A percentile compares a stretch with the other conserved stretches of the same genome.
Conservation (phyloP, 2,113 vertebrate species). For the Semicossyphus pulcher region DNA sequence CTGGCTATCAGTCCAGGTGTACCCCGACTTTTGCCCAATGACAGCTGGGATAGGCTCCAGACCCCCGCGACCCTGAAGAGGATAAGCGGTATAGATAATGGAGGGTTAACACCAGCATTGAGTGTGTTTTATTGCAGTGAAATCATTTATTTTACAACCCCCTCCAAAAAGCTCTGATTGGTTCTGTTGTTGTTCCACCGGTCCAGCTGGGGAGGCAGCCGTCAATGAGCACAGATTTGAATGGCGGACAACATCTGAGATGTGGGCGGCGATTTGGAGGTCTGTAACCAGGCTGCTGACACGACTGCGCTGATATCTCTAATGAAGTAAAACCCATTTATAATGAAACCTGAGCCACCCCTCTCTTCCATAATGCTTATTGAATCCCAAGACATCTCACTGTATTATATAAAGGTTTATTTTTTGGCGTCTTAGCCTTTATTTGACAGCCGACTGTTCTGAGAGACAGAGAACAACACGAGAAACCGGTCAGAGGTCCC, state of each 20-base stretch:
- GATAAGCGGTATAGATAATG: too few species aligned
- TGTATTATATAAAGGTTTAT: not conserved
- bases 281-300: not conserved
- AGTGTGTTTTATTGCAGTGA: too few species aligned
- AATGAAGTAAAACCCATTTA: not conserved
- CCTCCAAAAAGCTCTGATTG: not conserved
- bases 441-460: not conserved
- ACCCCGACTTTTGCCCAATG: too few species aligned
- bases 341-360: not conserved
- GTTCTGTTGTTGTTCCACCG: not conserved
- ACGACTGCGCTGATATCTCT: not conserved
- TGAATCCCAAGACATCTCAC: not conserved
- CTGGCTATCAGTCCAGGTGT: too few species aligned
- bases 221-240: not conserved
- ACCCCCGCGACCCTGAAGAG: too few species aligned
- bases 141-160: too few species aligned
- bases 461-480: not conserved
- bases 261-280: not conserved
- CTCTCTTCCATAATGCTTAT: not conserved
- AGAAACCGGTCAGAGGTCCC: not conserved
- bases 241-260: not conserved
- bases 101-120: too few species aligned
- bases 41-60: too few species aligned
- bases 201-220: not conserved
- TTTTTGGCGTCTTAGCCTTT: slow-evolving; percentile 1